Evolutionary conservation across 2,888 invertebrate genomes (phyloP), one percentile per base, ranked within the genome.

Genomic region (Dendrolimus houi): DNA sequence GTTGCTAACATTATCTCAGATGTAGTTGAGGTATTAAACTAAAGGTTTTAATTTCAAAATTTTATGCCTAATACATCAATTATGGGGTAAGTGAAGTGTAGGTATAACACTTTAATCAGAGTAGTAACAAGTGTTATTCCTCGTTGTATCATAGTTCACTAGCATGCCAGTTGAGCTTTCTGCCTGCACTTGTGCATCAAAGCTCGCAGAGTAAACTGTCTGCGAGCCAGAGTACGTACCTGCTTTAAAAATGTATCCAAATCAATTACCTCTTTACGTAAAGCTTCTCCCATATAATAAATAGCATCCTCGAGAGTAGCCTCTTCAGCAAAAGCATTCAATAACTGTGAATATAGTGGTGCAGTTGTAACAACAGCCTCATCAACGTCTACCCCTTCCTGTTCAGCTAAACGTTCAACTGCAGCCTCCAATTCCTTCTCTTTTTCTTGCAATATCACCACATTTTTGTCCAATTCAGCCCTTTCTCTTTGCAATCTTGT

Each of bases 301-400:
- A 99, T 98, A 61, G 98, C 97, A 92, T 99, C 99, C 91, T 99
- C 99, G 57, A 97, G 94, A 13, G 99, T 98, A 62, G 99, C 98
- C 91, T 99, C 99, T 85, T 99, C 98, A 56, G 98, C 98, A 91
- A 97, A 99, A 54, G 98, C 95, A 85, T 96, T 97, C 61, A 99
- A 86, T 74, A 99, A 93, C 95, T 99, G 99, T 87, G 96, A 97
- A 78, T 98, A 98, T 55, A 99, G 89, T 0, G 99, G 99, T 40
- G 99, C 97, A 57, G 98, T 97, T 1, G 99, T 98, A 17, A 97
- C 97, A 52, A 99, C 98, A 58, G 98, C 98, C 79, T 99, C 98
- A 85, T 99, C 99, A 53, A 98, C 96, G 87, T 97, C 96, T 68
- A 97, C 94, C 42, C 94, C 93, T 69, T 97, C 95, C 67, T 96